These are phyloP conservation scores for Rhabdophis nuchalis DNA, from an alignment of 2,797 vertebrate genomes.

Conservation along the genomic window DNA sequence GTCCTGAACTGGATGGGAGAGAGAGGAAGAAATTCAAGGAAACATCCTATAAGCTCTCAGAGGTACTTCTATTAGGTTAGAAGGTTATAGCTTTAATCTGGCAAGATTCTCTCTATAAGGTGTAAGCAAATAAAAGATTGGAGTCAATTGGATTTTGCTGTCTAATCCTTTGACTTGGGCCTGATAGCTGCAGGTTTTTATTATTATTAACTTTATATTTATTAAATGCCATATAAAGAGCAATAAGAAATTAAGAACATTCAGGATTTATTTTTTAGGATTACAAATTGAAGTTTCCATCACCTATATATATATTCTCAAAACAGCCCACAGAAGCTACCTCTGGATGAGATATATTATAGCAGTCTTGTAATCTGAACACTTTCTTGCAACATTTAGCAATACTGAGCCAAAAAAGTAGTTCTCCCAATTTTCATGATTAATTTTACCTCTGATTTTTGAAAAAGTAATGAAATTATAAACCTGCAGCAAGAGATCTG, in stretches of 20 bases:
- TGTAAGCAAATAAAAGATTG: not conserved
- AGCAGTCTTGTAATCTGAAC: fast-evolving
- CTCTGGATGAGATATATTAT: not conserved
- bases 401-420: not conserved
- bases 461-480: conserved; percentile 21
- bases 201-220: not conserved
- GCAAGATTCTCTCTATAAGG: not conserved
- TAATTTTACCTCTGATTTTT: conserved; percentile 15
- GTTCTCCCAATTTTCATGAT: not conserved
- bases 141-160: not conserved
- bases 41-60: not conserved
- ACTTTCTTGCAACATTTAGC: not conserved
- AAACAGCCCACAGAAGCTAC: not conserved
- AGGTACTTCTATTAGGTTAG: not conserved
- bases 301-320: not conserved
- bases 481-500: conserved; percentile 16
- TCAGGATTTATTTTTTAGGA: not conserved
- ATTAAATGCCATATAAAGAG: not conserved
- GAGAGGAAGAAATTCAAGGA: not conserved
- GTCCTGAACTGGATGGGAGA: not conserved
- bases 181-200: not conserved
- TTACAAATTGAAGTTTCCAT: not conserved
- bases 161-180: not conserved
- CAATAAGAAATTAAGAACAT: not conserved
- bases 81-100: not conserved